A percentile compares a stretch with the other conserved stretches of the same genome.
Conservation (phyloP, 2,113 vertebrate genomes). For the Trochalopteron elliotii region DNA sequence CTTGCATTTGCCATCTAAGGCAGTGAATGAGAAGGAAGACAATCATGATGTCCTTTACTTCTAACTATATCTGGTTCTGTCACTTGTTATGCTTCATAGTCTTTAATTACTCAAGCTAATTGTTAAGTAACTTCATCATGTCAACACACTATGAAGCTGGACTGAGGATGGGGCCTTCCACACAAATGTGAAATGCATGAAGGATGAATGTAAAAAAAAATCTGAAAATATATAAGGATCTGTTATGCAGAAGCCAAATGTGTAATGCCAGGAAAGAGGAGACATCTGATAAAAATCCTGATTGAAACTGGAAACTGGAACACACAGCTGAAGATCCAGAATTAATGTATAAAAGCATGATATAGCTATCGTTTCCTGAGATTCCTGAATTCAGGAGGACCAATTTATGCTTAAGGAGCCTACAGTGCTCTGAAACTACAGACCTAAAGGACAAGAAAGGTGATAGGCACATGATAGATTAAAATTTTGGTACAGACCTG, state of each 20-base stretch:
- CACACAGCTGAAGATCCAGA: not conserved
- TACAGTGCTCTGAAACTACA: not conserved
- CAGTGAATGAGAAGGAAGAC: not conserved
- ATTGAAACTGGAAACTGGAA: not conserved
- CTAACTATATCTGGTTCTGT: not conserved
- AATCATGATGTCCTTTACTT: not conserved
- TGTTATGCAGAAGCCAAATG: not conserved
- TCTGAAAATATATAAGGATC: not conserved
- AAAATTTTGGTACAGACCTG: not conserved
- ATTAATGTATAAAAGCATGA: not conserved
- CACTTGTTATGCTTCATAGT: not conserved
- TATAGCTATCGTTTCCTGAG: not conserved
- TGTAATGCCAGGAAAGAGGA: not conserved
- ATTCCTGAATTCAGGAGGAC: not conserved
- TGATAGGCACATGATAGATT: not conserved
- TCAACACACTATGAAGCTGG: not conserved
- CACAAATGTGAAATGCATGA: not conserved
- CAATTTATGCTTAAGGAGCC: not conserved
- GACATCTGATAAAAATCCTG: not conserved
- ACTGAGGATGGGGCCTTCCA: not conserved
- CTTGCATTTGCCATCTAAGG: not conserved
- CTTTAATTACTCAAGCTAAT: constrained; percentile 1
- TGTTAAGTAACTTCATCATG: not conserved
- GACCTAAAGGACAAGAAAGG: not conserved
- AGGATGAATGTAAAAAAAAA: not conserved